Base-by-base conservation (phyloP, 2,888 invertebrate genomes). In the Troides oblongomaculatus region DNA sequence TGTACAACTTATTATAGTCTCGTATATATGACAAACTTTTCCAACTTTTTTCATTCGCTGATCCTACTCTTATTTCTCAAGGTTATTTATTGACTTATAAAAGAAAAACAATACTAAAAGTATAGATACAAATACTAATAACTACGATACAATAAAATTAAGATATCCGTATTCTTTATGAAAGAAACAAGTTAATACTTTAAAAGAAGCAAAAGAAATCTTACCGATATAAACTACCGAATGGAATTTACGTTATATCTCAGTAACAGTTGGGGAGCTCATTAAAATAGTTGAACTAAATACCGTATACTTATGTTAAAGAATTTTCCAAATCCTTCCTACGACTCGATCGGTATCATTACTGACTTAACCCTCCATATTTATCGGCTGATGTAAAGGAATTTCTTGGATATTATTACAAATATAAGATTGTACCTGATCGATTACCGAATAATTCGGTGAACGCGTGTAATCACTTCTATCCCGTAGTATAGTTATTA, bases 381-480 rank as follows among this genome's bases (percentile, higher is more conserved):
- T 39, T 60, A 43, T 53, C 74, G 75, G 76, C 75, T 80, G 77
- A 75, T 77, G 79, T 75, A 58, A 73, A 76, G 78, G 77, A 82
- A 86, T 87, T 86, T 84, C 84, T 77, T 70, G 73, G 74, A 79
- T 78, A 77, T 75, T 74, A 75, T 85, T 86, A 83, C 84, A 83
- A 84, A 88, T 86, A 87, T 86, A 85, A 79, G 78, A 75, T 74
- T 77, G 76, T 76, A 77, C 74, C 70, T 73, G 75, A 80, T 78
- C 86, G 86, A 88, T 90, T 90, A 90, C 89, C 83, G 84, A 87
- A 90, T 89, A 84, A 86, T 87, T 85, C 84, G 82, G 90, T 91
- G 90, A 92, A 87, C 81, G 89, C 84, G 86, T 87, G 91, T 92
- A 90, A 90, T 90, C 89, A 84, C 88, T 86, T 85, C 83, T 76